Conservation (phyloP, 1,140 invertebrate genomes). For the Plutomurus gul region DNA sequence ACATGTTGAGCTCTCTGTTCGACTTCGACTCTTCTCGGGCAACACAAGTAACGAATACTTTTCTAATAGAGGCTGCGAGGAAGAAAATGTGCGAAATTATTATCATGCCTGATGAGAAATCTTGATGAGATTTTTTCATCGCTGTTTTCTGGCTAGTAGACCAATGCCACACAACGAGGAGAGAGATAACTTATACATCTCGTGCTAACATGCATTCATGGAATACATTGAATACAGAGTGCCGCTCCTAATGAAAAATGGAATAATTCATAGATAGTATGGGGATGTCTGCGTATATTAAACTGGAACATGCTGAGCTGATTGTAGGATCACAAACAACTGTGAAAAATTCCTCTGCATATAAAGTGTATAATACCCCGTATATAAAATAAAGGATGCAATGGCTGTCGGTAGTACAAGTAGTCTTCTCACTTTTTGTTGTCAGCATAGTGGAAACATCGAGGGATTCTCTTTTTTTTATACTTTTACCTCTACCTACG, state of each 20-base stretch:
- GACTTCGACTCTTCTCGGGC: too few species aligned
- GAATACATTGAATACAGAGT: constrained; percentile 1
- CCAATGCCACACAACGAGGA: not conserved
- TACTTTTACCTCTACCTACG: too few species aligned
- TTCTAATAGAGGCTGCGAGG: not conserved
- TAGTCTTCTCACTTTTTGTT: too few species aligned
- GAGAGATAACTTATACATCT: constrained; percentile 1
- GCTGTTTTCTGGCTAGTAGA: not conserved
- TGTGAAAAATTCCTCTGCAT: constrained; percentile 13
- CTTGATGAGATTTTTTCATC: constrained; percentile 38
- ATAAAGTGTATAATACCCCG: too few species aligned
- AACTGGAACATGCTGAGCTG: constrained; percentile 22
- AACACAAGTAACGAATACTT: too few species aligned
- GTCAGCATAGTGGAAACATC: too few species aligned
- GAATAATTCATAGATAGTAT: constrained; percentile 27
- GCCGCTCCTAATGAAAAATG: constrained; percentile 23
- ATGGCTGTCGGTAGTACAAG: too few species aligned
- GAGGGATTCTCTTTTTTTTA: too few species aligned
- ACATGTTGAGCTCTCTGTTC: too few species aligned
- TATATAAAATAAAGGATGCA: too few species aligned
- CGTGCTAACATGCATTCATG: constrained; percentile 10
- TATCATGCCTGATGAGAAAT: constrained; percentile 42
- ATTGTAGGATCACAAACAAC: constrained; percentile 13
- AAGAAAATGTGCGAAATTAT: constrained; percentile 41
- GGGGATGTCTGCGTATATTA: constrained; percentile 9